Percentiles rank a stretch among this genome's conserved stretches.
phyloP scores from a whole-genome alignment of 2,888 invertebrate genomes.

The Eupithecia dodoneata region DNA sequence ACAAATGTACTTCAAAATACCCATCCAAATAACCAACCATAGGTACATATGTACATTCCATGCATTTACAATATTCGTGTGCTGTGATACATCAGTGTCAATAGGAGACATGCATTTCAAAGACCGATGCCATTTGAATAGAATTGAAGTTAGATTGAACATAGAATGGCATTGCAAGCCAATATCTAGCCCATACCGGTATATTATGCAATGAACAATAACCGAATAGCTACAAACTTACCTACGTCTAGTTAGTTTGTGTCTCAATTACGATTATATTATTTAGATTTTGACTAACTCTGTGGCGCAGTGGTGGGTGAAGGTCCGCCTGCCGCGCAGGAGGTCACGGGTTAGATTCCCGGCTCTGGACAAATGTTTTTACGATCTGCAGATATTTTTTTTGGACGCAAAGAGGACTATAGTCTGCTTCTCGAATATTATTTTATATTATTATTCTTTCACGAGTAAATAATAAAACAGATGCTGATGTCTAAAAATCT shows the following conservation, averaged over 20 bases:
- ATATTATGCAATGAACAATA: constrained; percentile 7
- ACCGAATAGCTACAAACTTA: neutral
- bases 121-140: neutral
- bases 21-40: too few species aligned
- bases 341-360: too few species aligned
- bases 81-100: neutral
- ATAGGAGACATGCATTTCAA: neutral
- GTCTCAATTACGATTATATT: constrained; percentile 1
- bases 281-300: too few species aligned
- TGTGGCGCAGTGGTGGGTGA: too few species aligned
- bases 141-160: constrained; percentile 6
- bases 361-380: too few species aligned
- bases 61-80: too few species aligned
- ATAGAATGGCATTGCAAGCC: constrained; percentile 10
- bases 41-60: too few species aligned
- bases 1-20: too few species aligned
- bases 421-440: neutral
- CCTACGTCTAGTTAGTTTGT: neutral
- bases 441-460: neutral
- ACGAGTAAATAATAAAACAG: too few species aligned
- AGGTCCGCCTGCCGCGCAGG: too few species aligned
- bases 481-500: neutral
- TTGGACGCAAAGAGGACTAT: too few species aligned
- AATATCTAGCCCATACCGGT: neutral
- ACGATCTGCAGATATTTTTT: too few species aligned